These are phyloP conservation scores for Salvelinus sp. DNA, from an alignment of 2,113 vertebrate genomes.

Conservation along the genomic window DNA sequence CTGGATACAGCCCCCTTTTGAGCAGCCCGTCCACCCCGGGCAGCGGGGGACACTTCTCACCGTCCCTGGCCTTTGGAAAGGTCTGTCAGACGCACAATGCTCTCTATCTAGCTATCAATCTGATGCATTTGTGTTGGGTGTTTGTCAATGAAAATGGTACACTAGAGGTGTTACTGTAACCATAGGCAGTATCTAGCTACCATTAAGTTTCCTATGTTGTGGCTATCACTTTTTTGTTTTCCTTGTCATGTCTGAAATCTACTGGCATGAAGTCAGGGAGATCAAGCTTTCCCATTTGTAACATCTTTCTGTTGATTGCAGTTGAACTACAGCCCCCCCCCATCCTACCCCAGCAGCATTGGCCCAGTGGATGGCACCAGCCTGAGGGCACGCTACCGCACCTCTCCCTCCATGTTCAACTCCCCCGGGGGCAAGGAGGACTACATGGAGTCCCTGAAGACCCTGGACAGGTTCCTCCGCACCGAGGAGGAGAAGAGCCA, in stretches of 20 bases:
- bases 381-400: slow-evolving; percentile 85
- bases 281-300: not conserved
- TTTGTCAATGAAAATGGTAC: too few relatives aligned
- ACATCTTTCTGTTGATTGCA: slow-evolving; percentile 39
- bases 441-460: slow-evolving; percentile 86
- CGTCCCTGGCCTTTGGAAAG: slow-evolving; percentile 78
- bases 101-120: too few relatives aligned
- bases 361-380: slow-evolving; percentile 78
- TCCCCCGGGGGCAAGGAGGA: slow-evolving; percentile 87
- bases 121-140: too few relatives aligned
- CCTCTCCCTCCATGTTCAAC: slow-evolving; percentile 84
- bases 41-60: slow-evolving; percentile 72
- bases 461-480: slow-evolving; percentile 81
- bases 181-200: too few relatives aligned
- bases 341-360: slow-evolving; percentile 73
- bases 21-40: slow-evolving; percentile 70
- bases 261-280: too few relatives aligned
- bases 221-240: too few relatives aligned
- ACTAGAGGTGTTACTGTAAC: too few relatives aligned
- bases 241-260: too few relatives aligned
- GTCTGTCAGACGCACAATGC: slow-evolving; percentile 54
- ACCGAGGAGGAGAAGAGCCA: slow-evolving; percentile 91
- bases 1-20: slow-evolving; percentile 83
- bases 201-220: too few relatives aligned
- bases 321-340: slow-evolving; percentile 80